Conservation (phyloP, 2,113 vertebrate genomes). For the Tenrec ecaudatus region DNA sequence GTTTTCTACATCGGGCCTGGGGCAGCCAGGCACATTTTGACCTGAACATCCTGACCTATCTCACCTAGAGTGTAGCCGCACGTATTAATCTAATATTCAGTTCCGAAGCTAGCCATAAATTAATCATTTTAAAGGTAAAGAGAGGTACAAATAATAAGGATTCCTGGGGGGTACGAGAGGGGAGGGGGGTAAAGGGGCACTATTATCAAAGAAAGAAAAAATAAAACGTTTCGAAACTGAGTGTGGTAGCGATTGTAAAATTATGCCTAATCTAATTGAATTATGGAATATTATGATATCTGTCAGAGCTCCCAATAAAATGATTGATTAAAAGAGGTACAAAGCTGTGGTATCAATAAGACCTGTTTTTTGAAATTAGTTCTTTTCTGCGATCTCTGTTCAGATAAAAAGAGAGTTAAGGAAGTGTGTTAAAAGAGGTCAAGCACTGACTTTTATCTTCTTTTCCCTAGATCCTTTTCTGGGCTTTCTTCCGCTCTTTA, state of each 20-base stretch:
- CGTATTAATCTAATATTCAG: rapidly evolving
- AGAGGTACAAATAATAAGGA: no score
- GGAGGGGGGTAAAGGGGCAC: no score
- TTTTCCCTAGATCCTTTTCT: neutral
- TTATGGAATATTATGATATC: no score
- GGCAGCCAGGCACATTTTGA: neutral
- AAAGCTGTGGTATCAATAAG: neutral
- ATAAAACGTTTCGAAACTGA: no score
- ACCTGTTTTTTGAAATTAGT: neutral
- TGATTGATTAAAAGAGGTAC: neutral
- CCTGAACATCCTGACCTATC: neutral
- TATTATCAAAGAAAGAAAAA: no score
- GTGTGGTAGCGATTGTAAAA: no score
- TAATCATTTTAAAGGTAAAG: neutral
- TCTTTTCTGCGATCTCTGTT: neutral
- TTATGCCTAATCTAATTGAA: no score
- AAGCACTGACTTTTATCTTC: neutral
- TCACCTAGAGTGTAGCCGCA: rapidly evolving
- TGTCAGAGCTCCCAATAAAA: no score
- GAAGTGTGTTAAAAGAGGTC: neutral
- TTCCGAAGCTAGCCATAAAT: neutral
- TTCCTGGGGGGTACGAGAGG: no score
- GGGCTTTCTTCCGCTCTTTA: neutral
- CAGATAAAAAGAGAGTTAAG: neutral
- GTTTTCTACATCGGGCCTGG: neutral